Evolutionary conservation across 2,113 vertebrate genomes (phyloP).

Genomic region (Mionectes macconnelli): DNA sequence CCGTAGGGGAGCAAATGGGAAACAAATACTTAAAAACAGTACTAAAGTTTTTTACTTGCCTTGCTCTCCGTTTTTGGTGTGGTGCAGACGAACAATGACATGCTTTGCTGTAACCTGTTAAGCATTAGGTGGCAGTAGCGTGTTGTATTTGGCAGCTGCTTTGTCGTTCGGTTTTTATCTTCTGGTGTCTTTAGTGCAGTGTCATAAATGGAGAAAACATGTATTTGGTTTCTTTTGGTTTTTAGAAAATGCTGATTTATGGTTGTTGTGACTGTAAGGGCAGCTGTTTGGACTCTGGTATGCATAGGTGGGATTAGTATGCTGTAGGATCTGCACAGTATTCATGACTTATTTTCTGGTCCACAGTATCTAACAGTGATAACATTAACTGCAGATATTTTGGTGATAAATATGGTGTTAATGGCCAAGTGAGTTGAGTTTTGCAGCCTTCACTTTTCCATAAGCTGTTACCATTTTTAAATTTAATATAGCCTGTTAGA

Average conservation of each 20-base stretch:
- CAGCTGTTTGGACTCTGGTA: not conserved
- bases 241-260: not conserved
- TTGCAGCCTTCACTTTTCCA: conserved; percentile 13
- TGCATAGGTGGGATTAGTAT: not conserved
- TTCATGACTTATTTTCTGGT: not conserved
- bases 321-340: not conserved
- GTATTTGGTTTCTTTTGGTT: not conserved
- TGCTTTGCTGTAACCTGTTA: not conserved
- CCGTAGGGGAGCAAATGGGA: not conserved
- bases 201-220: conserved; percentile 7
- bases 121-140: conserved; percentile 92
- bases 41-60: not conserved
- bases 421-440: not conserved
- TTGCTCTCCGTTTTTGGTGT: not conserved
- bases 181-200: not conserved
- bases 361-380: not conserved
- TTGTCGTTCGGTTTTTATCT: not conserved
- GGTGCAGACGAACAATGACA: not conserved
- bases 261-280: not conserved
- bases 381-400: not conserved
- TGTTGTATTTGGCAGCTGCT: conserved; percentile 76
- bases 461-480: not conserved
- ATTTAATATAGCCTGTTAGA: not conserved
- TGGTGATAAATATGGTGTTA: not conserved
- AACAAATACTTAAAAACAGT: not conserved